Percentiles rank a stretch among this genome's conserved stretches.
phyloP scores from a whole-genome alignment of 2,797 vertebrate species.

The Lateolabrax maculatus region DNA sequence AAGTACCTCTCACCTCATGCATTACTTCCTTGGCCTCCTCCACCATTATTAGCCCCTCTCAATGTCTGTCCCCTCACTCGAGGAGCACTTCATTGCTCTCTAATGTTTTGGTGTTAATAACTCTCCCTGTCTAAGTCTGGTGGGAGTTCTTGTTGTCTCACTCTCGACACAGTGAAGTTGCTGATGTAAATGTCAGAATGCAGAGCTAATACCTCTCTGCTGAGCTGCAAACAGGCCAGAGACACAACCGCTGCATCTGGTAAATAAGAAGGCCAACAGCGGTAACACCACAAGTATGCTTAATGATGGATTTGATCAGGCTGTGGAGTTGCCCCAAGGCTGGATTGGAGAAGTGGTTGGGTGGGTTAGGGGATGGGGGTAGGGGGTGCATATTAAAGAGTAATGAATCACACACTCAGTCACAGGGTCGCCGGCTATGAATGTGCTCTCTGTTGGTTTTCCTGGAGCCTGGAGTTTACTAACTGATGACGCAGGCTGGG shows the following conservation, averaged over 20 bases:
- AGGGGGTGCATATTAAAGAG: conserved; percentile 84
- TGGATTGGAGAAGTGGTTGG: conserved; percentile 79
- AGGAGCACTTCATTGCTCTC: conserved; percentile 47
- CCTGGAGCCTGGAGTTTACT: conserved; percentile 89
- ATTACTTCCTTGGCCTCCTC: conserved; percentile 38
- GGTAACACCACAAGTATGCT: conserved; percentile 79
- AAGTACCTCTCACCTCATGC: conserved; percentile 49
- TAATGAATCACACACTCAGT: conserved; percentile 90
- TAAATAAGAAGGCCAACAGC: conserved; percentile 78
- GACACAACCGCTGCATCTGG: conserved; percentile 72
- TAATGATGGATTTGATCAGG: conserved; percentile 83
- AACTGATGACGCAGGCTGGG: conserved; percentile 89
- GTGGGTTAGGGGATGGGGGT: conserved; percentile 73
- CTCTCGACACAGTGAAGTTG: conserved; percentile 8
- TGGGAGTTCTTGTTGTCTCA: conserved; percentile 2
- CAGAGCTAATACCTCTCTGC: conserved; percentile 55
- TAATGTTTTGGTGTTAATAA: conserved; percentile 24
- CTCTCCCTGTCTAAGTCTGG: background rate
- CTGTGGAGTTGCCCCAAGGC: conserved; percentile 80
- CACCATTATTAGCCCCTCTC: conserved; percentile 52
- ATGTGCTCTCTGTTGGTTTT: conserved; percentile 90
- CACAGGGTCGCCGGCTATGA: conserved; percentile 88
- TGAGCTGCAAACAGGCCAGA: conserved; percentile 61
- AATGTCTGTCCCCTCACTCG: conserved; percentile 37
- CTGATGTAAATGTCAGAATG: conserved; percentile 58